Base-by-base conservation (phyloP, 2,888 invertebrate genomes). In the Serrognathus titanus region DNA sequence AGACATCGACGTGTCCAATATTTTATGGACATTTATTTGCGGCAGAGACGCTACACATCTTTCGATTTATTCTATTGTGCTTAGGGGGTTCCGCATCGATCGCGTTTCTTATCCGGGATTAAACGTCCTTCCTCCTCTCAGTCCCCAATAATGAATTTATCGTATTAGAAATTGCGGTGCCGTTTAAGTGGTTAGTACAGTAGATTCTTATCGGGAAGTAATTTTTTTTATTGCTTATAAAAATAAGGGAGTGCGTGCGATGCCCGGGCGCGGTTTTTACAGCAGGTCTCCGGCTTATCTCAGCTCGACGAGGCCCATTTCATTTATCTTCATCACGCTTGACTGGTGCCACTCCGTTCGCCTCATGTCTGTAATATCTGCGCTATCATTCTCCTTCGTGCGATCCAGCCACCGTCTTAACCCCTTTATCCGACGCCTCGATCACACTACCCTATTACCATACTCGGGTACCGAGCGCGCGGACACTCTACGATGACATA, bases 261-360 rank as follows among this genome's bases (percentile, higher is more conserved):
- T 57, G 58, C 53, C 50, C 59, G 61, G 63, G 62, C 48, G 61
- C 60, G 61, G 63, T 62, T 58, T 61, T 63, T 65, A 64, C 63
- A 60, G 55, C 56, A 56, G 55, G 57, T 58, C 63, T 36, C 53
- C 51, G 51, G 51, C 56, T 60, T 60, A 57, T 57, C 56, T 57
- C 59, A 57, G 59, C 66, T 62, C 61, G 64, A 59, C 62, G 64
- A 57, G 65, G 63, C 66, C 62, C 67, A 69, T 72, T 75, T 72
- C 75, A 75, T 75, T 74, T 75, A 75, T 75, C 75, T 75, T 75
- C 75, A 71, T 75, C 75, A 73, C 72, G 70, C 69, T 67, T 73
- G 75, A 75, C 72, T 74, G 71, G 70, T 73, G 73, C 71, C 73
- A 73, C 69, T 71, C 65, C 66, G 68, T 67, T 65, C 63, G 65